Evolutionary conservation across 2,888 invertebrate genomes (phyloP).

Genomic region (Ophion ellenae): DNA sequence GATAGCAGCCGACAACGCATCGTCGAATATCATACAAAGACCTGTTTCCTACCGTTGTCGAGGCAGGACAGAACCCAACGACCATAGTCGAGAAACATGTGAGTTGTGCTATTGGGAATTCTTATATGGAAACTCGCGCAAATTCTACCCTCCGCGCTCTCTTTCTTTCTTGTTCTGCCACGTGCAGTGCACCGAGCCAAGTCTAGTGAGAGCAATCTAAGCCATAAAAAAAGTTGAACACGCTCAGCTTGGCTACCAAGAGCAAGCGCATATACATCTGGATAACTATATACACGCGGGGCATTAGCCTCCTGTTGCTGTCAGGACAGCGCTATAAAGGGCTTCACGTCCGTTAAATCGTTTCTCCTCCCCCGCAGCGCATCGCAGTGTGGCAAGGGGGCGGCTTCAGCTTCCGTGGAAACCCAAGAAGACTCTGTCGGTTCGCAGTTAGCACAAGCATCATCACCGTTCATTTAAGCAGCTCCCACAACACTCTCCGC

Average conservation of each 20-base stretch:
- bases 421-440: slow-evolving; percentile 27
- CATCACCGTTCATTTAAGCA: slow-evolving; percentile 59
- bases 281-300: slow-evolving; percentile 11
- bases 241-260: slow-evolving; percentile 52
- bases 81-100: slow-evolving; percentile 20
- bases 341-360: slow-evolving; percentile 52
- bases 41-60: slow-evolving; percentile 44
- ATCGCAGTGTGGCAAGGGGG: slow-evolving; percentile 13
- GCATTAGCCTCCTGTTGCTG: slow-evolving; percentile 35
- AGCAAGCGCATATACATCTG: slow-evolving; percentile 31
- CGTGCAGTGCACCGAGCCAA: slow-evolving; percentile 2
- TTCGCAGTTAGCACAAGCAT: slow-evolving; percentile 48
- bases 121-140: slow-evolving; percentile 53
- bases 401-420: slow-evolving; percentile 60
- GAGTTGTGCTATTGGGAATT: slow-evolving; percentile 42
- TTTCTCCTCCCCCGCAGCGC: slow-evolving; percentile 57
- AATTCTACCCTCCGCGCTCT: slow-evolving; percentile 20
- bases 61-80: slow-evolving; percentile 20
- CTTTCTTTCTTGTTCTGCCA: neutral
- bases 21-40: slow-evolving; percentile 40
- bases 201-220: slow-evolving; percentile 51
- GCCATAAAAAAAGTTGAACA: slow-evolving; percentile 62
- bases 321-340: slow-evolving; percentile 56
- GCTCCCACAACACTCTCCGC: slow-evolving; percentile 26
- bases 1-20: slow-evolving; percentile 15